Conservation (phyloP, 1,140 invertebrate genomes). For the Psilanteris sp. region DNA sequence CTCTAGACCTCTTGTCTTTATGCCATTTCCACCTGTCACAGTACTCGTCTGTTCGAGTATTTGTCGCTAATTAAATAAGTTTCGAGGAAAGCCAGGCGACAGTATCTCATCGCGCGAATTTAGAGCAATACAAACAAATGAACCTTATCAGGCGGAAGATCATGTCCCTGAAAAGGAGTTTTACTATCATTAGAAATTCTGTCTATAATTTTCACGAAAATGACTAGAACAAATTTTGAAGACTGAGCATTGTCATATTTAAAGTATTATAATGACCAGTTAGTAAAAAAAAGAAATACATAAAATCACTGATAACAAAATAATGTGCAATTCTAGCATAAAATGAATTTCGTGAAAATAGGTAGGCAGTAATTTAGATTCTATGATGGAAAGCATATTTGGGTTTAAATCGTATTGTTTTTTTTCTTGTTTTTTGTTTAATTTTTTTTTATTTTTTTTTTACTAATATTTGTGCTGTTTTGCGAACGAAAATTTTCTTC, state of each 20-base stretch:
- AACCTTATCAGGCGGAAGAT: slow-evolving; percentile 19
- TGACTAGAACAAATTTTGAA: slow-evolving; percentile 21
- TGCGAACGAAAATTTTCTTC: slow-evolving; percentile 40
- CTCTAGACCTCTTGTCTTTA: slow-evolving; percentile 65
- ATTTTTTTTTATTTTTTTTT: slow-evolving; percentile 10
- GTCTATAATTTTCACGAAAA: slow-evolving; percentile 45
- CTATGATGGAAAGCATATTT: no score
- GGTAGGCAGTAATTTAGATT: slow-evolving; percentile 9
- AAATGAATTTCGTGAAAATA: slow-evolving; percentile 1
- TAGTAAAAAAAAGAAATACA: no score
- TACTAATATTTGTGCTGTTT: neutral
- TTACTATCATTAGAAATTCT: slow-evolving; percentile 23
- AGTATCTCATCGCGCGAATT: slow-evolving; percentile 21
- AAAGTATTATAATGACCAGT: slow-evolving; percentile 15
- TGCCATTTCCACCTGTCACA: slow-evolving; percentile 69
- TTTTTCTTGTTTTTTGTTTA: no score
- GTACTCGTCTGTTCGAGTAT: slow-evolving; percentile 72
- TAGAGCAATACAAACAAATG: slow-evolving; percentile 28
- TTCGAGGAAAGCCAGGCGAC: slow-evolving; percentile 13
- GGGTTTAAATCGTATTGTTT: no score
- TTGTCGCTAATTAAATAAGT: slow-evolving; percentile 67
- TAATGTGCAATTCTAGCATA: slow-evolving; percentile 11
- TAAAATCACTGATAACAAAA: no score
- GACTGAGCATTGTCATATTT: slow-evolving; percentile 30
- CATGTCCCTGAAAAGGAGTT: slow-evolving; percentile 15